Evolutionary conservation across 2,113 vertebrate species (phyloP).

Genomic region (Ellobius talpinus): DNA sequence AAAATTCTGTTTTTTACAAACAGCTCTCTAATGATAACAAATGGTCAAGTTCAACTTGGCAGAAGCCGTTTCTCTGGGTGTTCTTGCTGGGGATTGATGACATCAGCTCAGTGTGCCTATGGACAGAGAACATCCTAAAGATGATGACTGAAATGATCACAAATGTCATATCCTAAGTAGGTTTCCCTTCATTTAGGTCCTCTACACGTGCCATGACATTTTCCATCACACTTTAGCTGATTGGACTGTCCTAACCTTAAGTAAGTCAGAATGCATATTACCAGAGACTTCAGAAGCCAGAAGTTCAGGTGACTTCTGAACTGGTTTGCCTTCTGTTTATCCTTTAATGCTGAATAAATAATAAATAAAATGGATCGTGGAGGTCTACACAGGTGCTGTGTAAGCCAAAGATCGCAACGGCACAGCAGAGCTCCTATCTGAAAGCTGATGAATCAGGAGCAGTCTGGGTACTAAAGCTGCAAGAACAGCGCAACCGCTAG

Average conservation of each 20-base stretch:
- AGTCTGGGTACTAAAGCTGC: conserved; percentile 69
- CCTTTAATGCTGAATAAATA: conserved; percentile 81
- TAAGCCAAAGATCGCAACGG: conserved; percentile 80
- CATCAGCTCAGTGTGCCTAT: background rate
- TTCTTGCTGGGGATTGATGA: conserved; percentile 64
- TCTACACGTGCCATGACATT: conserved; percentile 47
- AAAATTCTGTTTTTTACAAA: conserved; percentile 69
- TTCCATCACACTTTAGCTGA: conserved; percentile 48
- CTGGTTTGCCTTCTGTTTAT: conserved; percentile 69
- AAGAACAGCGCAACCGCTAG: conserved; percentile 44
- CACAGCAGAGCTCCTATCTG: conserved; percentile 76
- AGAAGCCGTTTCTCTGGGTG: background rate
- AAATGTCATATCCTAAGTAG: conserved; percentile 40
- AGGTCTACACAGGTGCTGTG: conserved; percentile 75
- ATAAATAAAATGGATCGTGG: conserved; percentile 77
- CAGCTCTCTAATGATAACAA: conserved; percentile 70
- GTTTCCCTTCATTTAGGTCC: conserved; percentile 67
- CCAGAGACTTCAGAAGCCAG: conserved; percentile 66
- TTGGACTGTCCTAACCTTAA: conserved; percentile 4
- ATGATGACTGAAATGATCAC: conserved; percentile 23
- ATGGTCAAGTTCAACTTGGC: conserved; percentile 67
- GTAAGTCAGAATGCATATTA: conserved; percentile 65
- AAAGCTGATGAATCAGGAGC: conserved; percentile 83
- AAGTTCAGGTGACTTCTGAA: conserved; percentile 66
- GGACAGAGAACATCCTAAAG: background rate